Evolutionary conservation across 2,797 vertebrate species (phyloP).

Genomic region (Rhyacichthys aspro): DNA sequence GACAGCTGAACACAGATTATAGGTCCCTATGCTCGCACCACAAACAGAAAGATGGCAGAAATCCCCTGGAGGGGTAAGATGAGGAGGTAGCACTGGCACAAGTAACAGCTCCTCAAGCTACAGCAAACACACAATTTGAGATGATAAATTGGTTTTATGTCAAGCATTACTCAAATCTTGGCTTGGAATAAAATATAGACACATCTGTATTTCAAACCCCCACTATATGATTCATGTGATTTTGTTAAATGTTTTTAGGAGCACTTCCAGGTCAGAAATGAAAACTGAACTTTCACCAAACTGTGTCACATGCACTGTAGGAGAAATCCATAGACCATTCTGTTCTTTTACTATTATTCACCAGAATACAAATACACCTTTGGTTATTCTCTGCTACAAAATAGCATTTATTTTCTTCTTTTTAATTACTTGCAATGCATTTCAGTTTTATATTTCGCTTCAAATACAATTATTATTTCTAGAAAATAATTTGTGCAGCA

Average conservation of each 20-base stretch:
- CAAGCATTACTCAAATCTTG: not conserved
- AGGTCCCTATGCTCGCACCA: constrained; percentile 40
- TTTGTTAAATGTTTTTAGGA: not conserved
- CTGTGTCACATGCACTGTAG: too few species aligned
- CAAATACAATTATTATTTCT: too few species aligned
- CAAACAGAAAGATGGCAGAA: constrained; percentile 47
- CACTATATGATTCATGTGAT: not conserved
- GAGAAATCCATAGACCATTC: too few species aligned
- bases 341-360: too few species aligned
- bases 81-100: constrained; percentile 22
- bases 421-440: too few species aligned
- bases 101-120: constrained; percentile 14
- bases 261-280: not conserved
- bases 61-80: constrained; percentile 38
- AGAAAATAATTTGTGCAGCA: too few species aligned
- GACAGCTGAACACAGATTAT: constrained; percentile 66
- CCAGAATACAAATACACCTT: too few species aligned
- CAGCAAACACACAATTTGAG: constrained; percentile 15
- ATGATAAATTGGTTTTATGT: constrained; percentile 11
- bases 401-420: too few species aligned
- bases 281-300: not conserved
- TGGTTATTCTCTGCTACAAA: too few species aligned
- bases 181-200: constrained; percentile 1
- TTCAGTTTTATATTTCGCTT: too few species aligned
- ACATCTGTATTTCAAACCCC: constrained; percentile 5